Evolutionary conservation across 2,797 vertebrate species (phyloP).

Genomic region (Clamator glandarius): DNA sequence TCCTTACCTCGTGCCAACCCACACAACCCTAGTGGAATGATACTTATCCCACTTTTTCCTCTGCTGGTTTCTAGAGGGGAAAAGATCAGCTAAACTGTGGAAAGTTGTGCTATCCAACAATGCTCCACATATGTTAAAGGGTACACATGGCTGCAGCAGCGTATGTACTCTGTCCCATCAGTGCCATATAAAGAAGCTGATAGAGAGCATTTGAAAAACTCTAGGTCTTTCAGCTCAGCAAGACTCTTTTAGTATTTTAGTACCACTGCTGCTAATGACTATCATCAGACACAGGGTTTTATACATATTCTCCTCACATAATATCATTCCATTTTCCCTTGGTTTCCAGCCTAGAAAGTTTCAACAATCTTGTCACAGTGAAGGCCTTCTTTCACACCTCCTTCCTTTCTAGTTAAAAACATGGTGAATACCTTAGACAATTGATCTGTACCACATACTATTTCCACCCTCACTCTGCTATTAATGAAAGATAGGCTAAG

Average conservation of each 20-base stretch:
- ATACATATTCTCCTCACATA: not conserved
- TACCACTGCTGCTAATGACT: not conserved
- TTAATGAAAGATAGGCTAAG: not conserved
- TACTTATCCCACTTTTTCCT: not conserved
- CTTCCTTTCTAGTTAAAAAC: not conserved
- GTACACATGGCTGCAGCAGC: not conserved
- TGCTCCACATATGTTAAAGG: not conserved
- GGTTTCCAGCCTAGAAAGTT: not conserved
- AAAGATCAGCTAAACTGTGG: not conserved
- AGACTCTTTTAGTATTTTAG: not conserved
- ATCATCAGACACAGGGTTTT: not conserved
- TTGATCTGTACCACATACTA: not conserved
- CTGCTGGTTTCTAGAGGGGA: not conserved
- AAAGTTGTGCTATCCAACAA: not conserved
- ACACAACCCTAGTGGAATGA: not conserved
- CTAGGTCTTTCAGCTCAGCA: not conserved
- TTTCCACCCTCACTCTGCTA: not conserved
- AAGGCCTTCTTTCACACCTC: not conserved
- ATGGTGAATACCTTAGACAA: not conserved
- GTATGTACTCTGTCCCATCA: not conserved
- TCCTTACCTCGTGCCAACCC: not conserved
- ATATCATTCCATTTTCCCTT: not conserved
- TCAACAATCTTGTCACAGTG: not conserved
- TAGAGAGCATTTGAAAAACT: not conserved
- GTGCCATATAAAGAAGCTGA: not conserved